Percentiles rank a stretch among this genome's conserved stretches.
phyloP scores from a whole-genome alignment of 2,113 vertebrate genomes.

The Scalopus aquaticus region DNA sequence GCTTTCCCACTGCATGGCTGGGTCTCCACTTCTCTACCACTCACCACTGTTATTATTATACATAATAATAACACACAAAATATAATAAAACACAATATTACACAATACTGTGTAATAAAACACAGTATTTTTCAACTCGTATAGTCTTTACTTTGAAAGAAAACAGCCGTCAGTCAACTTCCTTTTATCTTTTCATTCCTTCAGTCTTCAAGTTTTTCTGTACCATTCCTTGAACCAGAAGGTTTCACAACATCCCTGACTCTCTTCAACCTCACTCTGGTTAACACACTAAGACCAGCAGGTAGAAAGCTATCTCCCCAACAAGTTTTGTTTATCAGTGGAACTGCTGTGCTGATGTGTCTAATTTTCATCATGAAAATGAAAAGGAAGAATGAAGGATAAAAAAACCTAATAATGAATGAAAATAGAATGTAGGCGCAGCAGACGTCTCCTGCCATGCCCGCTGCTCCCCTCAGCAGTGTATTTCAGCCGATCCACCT shows the following conservation, averaged over 20 bases:
- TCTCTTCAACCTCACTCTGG: neutral
- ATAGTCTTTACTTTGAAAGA: constrained; percentile 1
- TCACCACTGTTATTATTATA: neutral
- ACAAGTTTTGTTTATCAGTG: neutral
- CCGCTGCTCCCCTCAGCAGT: no score
- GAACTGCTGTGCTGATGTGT: neutral
- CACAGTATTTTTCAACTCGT: neutral
- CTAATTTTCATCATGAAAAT: constrained; percentile 28
- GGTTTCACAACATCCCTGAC: neutral
- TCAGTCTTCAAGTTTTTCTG: neutral
- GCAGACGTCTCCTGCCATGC: no score
- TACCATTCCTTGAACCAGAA: neutral
- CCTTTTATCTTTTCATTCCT: neutral
- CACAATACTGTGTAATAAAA: no score
- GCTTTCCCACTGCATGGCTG: constrained; percentile 15
- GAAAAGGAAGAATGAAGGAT: neutral
- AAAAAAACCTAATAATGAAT: constrained; percentile 21
- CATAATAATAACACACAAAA: neutral
- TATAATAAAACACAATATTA: neutral
- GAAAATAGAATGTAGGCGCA: constrained; percentile 24
- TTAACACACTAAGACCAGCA: neutral
- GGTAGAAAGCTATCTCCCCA: neutral
- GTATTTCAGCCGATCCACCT: no score
- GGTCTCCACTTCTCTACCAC: neutral
- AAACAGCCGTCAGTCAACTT: neutral